Base-by-base conservation (phyloP, 1,140 invertebrate species). In the Zaprionus davidi region DNA sequence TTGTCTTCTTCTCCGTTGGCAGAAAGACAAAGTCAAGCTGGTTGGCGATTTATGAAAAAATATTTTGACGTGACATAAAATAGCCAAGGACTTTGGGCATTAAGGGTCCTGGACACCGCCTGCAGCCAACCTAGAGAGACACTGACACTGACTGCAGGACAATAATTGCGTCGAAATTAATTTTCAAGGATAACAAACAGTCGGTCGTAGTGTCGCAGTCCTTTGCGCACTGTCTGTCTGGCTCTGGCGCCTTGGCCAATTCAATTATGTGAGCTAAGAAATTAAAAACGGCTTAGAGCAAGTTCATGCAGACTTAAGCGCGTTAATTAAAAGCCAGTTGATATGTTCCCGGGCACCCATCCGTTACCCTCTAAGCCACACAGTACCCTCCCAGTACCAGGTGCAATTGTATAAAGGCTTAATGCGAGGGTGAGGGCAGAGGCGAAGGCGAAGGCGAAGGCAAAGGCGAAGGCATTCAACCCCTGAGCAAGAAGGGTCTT, bases 111-210 rank as follows among this genome's bases (percentile, higher is more conserved):
- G 64, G 51, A 62, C 24, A 55, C 34, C 46, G 20, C 36, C 36
- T 38, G 36, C 13, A 38, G 12, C 31, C 63, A 57, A 51, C 73
- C 72, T 64, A 66, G 46, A 17, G 59, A 46, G 31, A 46, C 56
- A 71, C 58, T 58, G 64, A 11, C 41, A 34, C 24, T 38, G 65
- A 34, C 77, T 60, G 66, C 64, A 71, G 74, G 81, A 90, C 85
- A 90, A 84, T 90, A 90, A 84, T 90, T 82, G 85, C 81, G 81
- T 81, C 79, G 81, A 88, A 88, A 88, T 88, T 88, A 88, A 88
- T 88, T 88, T 90, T 88, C 85, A 85, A 81, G 78, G 85, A 88
- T 90, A 90, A 85, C 85, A 78, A 7, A 7, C 67, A 71, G 67
- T 49, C 69, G 63, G 65, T 49, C 76, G 81, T 70, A 82, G 58